phyloP scores from a whole-genome alignment of 2,113 vertebrate genomes.

The Carettochelys insculpta region DNA sequence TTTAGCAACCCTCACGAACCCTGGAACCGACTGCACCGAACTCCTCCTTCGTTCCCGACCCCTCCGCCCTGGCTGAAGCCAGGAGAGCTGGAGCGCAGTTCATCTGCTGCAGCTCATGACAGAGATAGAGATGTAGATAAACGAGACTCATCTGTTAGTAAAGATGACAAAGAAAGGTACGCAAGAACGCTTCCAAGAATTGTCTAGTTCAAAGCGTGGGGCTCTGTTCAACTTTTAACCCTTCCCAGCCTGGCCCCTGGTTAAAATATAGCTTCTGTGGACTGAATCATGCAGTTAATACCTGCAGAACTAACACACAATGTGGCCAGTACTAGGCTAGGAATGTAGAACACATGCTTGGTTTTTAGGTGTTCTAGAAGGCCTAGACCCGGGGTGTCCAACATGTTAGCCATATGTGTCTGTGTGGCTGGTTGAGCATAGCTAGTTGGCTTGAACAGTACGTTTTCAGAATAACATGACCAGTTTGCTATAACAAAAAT shows the following conservation, averaged over 20 bases:
- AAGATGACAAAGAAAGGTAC: constrained; percentile 98
- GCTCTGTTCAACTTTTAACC: constrained; percentile 65
- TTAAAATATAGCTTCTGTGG: constrained; percentile 37
- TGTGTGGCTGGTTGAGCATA: too few relatives aligned
- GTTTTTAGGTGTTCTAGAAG: neutral
- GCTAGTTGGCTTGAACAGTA: too few relatives aligned
- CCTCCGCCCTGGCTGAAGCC: constrained; percentile 98
- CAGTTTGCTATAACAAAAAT: too few relatives aligned
- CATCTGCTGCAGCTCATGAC: constrained; percentile 92
- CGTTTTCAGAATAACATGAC: too few relatives aligned
- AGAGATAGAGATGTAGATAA: constrained; percentile 94
- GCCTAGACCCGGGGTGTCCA: too few relatives aligned
- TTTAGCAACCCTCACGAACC: constrained; percentile 93
- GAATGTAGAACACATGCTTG: neutral
- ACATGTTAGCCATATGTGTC: too few relatives aligned
- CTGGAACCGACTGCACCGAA: constrained; percentile 98
- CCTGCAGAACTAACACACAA: neutral
- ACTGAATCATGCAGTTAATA: neutral
- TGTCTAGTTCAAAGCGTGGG: constrained; percentile 67
- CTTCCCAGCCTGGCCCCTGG: constrained; percentile 69
- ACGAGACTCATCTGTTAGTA: constrained; percentile 88
- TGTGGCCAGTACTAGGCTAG: accelerated
- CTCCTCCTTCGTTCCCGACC: constrained; percentile 97
- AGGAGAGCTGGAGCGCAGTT: constrained; percentile 91
- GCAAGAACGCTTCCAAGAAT: constrained; percentile 78